Percentiles rank a stretch among this genome's conserved stretches.
Evolutionary conservation across 2,888 invertebrate species (phyloP).

Genomic region (Drosophila nr. fundita): DNA sequence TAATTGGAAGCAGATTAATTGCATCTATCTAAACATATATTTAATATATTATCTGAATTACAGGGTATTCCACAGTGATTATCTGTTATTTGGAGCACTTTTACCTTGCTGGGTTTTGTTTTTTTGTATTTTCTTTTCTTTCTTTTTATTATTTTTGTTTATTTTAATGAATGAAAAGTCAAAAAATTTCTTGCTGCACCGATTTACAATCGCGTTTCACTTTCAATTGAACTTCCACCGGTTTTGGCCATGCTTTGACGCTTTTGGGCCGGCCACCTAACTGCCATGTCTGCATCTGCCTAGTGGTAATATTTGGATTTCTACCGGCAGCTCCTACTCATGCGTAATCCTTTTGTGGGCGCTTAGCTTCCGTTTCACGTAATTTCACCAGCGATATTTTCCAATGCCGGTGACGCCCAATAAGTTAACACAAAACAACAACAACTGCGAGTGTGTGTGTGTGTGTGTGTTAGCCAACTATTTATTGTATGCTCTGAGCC

Average conservation of each 20-base stretch:
- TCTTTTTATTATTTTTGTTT: conserved; percentile 18
- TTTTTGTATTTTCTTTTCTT: neutral
- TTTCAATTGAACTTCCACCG: conserved; percentile 29
- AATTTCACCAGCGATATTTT: conserved; percentile 35
- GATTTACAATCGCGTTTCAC: conserved; percentile 31
- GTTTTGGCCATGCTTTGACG: conserved; percentile 40
- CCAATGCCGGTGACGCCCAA: conserved; percentile 50
- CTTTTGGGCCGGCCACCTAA: conserved; percentile 7
- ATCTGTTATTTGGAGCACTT: neutral
- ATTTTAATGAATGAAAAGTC: conserved; percentile 61
- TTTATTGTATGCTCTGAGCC: conserved; percentile 49
- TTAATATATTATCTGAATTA: neutral
- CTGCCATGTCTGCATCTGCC: neutral
- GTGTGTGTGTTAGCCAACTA: conserved; percentile 23
- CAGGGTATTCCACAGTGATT: neutral
- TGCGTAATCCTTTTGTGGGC: conserved; percentile 65
- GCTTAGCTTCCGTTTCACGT: conserved; percentile 56
- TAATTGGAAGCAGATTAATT: neutral
- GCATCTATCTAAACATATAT: neutral
- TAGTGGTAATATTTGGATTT: conserved; percentile 21
- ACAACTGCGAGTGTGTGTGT: conserved; percentile 6
- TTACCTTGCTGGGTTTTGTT: neutral
- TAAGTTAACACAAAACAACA: conserved; percentile 5
- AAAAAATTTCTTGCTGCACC: conserved; percentile 40
- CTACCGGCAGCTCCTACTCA: conserved; percentile 43